Evolutionary conservation across 2,797 vertebrate genomes (phyloP).

Genomic region (Pelobates cultripes): DNA sequence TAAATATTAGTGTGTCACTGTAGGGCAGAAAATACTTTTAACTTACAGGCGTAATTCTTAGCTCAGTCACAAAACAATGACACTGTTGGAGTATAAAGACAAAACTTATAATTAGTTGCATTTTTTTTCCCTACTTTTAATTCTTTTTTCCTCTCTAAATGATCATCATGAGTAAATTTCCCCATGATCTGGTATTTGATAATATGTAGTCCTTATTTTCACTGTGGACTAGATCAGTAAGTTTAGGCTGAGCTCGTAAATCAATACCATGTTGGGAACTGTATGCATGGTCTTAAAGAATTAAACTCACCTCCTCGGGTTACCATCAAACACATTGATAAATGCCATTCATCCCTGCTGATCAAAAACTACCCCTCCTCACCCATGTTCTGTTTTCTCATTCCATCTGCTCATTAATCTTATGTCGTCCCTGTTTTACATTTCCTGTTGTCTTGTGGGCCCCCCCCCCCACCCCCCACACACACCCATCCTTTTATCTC

Average conservation of each 20-base stretch:
- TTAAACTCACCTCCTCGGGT: background rate
- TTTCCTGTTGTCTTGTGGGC: conserved; percentile 25
- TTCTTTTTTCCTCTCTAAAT: no score
- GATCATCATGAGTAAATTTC: background rate
- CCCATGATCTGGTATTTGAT: background rate
- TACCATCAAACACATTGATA: background rate
- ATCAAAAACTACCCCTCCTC: background rate
- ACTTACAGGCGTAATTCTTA: no score
- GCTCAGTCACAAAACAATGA: no score
- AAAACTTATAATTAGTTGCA: no score
- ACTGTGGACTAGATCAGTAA: background rate
- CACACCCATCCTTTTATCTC: background rate
- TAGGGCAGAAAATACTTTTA: no score
- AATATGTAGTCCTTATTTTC: background rate
- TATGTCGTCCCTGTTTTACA: conserved; percentile 35
- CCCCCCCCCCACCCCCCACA: no score
- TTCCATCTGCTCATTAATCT: conserved; percentile 18
- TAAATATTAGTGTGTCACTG: no score
- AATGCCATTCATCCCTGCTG: background rate
- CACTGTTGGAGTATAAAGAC: no score
- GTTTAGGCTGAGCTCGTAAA: background rate
- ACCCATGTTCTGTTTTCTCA: conserved; percentile 6
- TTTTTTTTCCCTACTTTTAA: no score
- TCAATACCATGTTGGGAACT: background rate
- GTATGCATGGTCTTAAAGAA: background rate